Base-by-base conservation (phyloP, 1,140 invertebrate species). In the Pollicipes pollicipes region DNA sequence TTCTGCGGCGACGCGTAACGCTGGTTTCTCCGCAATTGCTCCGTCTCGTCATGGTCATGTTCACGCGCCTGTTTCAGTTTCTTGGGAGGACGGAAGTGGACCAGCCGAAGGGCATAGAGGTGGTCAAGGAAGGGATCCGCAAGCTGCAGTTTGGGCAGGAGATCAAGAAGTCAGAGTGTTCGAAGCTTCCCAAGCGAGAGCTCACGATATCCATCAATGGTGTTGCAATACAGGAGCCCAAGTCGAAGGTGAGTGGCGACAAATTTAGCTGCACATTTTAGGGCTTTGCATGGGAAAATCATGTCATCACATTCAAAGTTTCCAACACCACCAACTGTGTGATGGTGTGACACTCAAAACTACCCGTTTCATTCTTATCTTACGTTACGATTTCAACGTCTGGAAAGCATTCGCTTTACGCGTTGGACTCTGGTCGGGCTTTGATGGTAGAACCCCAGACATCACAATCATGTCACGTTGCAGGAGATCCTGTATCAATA, bases 61-160 rank as follows among this genome's bases (percentile, higher is more conserved):
- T 72, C 66, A 68, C 76, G 76, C 74, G n/a, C n/a, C n/a, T 73
- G 76, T 82, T 84, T 63, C 81, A 95, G 91, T 97, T 95, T 85
- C 85, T 96, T 78, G 94, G 94, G 74, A 91, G 89, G 78, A 92
- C 90, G 68, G 88, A 89, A 77, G 94, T 97, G 64, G 91, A 95
- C 76, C 90, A 95, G 81, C 90, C 95, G 6, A 97, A 97, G 83
- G 95, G 95, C 71, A 95, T 96, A 76, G 93, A 97, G 79, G 91
- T 97, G 30, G 93, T 98, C 0, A 96, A 95, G 82, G 93, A 97
- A 78, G 92, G 92, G 58, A 96, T 97, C 75, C 86, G 91, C 75
- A 95, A 96, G 79, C 82, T 97, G 75, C 93, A 95, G 81, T 96
- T 97, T 79, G 90, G 88, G 74, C 92, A 96, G 78, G 93, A 97